A percentile compares a stretch with the other conserved stretches of the same genome.
Conservation (phyloP, 1,140 invertebrate genomes). For the Zaprionus ornatus region DNA sequence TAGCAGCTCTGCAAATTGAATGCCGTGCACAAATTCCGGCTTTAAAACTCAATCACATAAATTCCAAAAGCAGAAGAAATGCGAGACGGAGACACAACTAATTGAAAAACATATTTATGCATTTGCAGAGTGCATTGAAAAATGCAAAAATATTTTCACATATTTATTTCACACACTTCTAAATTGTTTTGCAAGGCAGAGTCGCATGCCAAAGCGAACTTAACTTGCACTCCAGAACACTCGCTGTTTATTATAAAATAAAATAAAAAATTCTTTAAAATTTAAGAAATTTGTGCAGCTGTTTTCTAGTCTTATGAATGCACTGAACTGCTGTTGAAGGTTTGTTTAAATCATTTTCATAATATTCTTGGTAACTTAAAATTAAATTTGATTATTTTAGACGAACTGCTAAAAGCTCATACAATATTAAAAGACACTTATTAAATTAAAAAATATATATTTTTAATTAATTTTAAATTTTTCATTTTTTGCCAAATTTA, state of each 20-base stretch:
- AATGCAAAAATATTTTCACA: not conserved
- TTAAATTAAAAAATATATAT: too few relatives aligned
- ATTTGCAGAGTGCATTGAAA: not conserved
- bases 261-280: not conserved
- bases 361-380: too few relatives aligned
- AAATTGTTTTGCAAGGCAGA: not conserved
- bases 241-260: not conserved
- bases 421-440: too few relatives aligned
- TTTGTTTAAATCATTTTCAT: too few relatives aligned
- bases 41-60: constrained; percentile 29
- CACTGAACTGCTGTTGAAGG: too few relatives aligned
- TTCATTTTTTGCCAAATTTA: too few relatives aligned
- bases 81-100: not conserved
- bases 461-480: too few relatives aligned
- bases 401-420: too few relatives aligned
- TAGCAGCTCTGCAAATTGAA: constrained; percentile 12
- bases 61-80: constrained; percentile 6
- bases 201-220: not conserved
- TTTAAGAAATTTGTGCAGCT: not conserved
- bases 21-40: constrained; percentile 18
- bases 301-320: not conserved
- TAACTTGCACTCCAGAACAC: not conserved
- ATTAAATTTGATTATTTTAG: too few relatives aligned
- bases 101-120: constrained; percentile 4
- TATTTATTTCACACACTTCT: constrained; percentile 6